phyloP scores from a whole-genome alignment of 2,113 vertebrate genomes.

The Brachypteracias leptosomus region DNA sequence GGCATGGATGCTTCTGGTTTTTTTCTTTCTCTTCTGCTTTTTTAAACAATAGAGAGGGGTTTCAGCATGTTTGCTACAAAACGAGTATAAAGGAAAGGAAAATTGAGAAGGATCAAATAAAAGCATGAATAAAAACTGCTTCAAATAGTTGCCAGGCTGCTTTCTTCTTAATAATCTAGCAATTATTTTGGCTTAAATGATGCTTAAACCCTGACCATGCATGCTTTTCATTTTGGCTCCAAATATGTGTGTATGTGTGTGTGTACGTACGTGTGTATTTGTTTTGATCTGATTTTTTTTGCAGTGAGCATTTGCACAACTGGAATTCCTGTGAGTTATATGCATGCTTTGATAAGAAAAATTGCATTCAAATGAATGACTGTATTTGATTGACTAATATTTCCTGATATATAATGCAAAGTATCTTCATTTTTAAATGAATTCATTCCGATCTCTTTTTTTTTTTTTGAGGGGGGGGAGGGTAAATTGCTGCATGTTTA shows the following conservation, averaged over 20 bases:
- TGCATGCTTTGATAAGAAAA: conserved; percentile 69
- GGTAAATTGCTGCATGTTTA: conserved; percentile 49
- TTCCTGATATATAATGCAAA: conserved; percentile 46
- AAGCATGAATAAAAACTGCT: conserved; percentile 80
- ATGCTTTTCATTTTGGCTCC: conserved; percentile 67
- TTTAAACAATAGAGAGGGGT: conserved; percentile 46
- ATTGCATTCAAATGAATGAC: conserved; percentile 51
- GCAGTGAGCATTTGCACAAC: conserved; percentile 59
- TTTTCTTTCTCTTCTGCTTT: conserved; percentile 68
- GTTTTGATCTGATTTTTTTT: conserved; percentile 55
- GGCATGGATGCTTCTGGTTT: conserved; percentile 72
- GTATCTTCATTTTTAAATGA: conserved; percentile 1
- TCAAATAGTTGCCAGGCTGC: conserved; percentile 71
- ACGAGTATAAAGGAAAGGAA: conserved; percentile 23
- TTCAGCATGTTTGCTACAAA: conserved; percentile 71
- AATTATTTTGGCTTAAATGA: conserved; percentile 65
- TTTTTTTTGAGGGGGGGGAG: background rate
- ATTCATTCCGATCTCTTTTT: conserved; percentile 40
- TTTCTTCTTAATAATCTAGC: conserved; percentile 64
- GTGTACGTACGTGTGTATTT: conserved; percentile 34
- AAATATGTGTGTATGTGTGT: conserved; percentile 23
- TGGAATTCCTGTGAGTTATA: conserved; percentile 67
- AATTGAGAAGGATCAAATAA: conserved; percentile 62
- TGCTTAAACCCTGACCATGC: conserved; percentile 72
- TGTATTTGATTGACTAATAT: conserved; percentile 62